These are phyloP conservation scores for Mesocricetus auratus DNA, from an alignment of 2,113 vertebrate species.

Conservation along the genomic window DNA sequence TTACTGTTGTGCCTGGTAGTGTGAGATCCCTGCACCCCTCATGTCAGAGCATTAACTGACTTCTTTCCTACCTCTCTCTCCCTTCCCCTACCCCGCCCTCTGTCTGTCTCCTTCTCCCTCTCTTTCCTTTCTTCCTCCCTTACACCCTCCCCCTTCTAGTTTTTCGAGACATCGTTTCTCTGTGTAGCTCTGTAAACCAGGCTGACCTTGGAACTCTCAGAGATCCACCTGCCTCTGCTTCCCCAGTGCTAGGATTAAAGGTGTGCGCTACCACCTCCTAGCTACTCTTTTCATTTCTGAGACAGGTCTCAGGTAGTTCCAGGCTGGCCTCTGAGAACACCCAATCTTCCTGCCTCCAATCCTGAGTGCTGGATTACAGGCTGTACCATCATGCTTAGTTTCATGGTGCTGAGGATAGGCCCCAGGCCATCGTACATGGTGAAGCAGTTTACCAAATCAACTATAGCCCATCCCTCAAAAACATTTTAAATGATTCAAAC, in stretches of 20 bases:
- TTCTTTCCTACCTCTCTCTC: not conserved
- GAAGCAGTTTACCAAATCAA: not conserved
- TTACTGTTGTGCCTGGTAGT: not conserved
- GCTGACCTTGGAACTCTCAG: not conserved
- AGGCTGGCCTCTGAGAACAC: not conserved
- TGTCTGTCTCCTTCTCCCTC: too few species aligned
- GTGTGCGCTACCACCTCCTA: not conserved
- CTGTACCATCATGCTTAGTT: not conserved
- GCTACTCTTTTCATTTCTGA: not conserved
- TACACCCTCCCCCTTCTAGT: too few species aligned
- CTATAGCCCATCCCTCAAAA: not conserved
- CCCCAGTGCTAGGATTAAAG: not conserved
- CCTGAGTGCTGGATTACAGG: not conserved
- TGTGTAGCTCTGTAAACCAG: not conserved
- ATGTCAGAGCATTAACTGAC: not conserved
- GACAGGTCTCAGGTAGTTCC: not conserved
- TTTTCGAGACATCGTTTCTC: not conserved
- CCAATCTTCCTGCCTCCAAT: not conserved
- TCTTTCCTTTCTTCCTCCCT: too few species aligned
- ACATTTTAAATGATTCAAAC: constrained; percentile 13
- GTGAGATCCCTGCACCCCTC: not conserved
- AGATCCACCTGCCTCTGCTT: not conserved
- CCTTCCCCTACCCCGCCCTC: too few species aligned
- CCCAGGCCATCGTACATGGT: not conserved
- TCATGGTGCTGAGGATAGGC: not conserved